Percentiles rank a stretch among this genome's conserved stretches.
Conservation (phyloP, 2,113 vertebrate genomes). For the Lota lota region DNA sequence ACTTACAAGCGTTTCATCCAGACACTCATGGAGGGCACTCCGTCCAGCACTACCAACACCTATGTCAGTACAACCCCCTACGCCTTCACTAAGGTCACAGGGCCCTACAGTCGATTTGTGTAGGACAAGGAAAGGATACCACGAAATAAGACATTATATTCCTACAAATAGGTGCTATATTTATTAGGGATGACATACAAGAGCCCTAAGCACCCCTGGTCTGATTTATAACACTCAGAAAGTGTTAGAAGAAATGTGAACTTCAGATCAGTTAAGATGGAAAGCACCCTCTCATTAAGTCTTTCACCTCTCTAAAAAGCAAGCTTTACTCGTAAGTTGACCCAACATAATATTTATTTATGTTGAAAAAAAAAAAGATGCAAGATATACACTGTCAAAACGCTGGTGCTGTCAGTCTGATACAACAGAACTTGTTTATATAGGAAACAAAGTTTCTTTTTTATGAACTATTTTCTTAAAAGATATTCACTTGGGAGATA, state of each 20-base stretch:
- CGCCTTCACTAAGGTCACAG: slow-evolving; percentile 96
- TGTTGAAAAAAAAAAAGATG: too few relatives aligned
- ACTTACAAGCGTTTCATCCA: slow-evolving; percentile 87
- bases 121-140: slow-evolving; percentile 64
- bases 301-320: slow-evolving; percentile 76
- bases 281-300: slow-evolving; percentile 48
- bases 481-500: slow-evolving; percentile 53
- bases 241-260: slow-evolving; percentile 23
- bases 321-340: slow-evolving; percentile 69
- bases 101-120: slow-evolving; percentile 91
- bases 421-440: slow-evolving; percentile 76
- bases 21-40: slow-evolving; percentile 83
- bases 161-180: slow-evolving; percentile 55
- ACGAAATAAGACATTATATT: slow-evolving; percentile 47
- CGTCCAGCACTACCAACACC: slow-evolving; percentile 90
- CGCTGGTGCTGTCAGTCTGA: slow-evolving; percentile 87
- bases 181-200: slow-evolving; percentile 27
- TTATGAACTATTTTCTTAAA: slow-evolving; percentile 59
- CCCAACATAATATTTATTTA: slow-evolving; percentile 73
- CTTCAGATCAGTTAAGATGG: slow-evolving; percentile 37
- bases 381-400: slow-evolving; percentile 68
- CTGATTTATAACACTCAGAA: slow-evolving; percentile 33
- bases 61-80: slow-evolving; percentile 91
- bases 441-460: slow-evolving; percentile 81
- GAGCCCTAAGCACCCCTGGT: slow-evolving; percentile 41